Conservation (phyloP, 2,113 vertebrate genomes). For the Falcunculus frontatus region DNA sequence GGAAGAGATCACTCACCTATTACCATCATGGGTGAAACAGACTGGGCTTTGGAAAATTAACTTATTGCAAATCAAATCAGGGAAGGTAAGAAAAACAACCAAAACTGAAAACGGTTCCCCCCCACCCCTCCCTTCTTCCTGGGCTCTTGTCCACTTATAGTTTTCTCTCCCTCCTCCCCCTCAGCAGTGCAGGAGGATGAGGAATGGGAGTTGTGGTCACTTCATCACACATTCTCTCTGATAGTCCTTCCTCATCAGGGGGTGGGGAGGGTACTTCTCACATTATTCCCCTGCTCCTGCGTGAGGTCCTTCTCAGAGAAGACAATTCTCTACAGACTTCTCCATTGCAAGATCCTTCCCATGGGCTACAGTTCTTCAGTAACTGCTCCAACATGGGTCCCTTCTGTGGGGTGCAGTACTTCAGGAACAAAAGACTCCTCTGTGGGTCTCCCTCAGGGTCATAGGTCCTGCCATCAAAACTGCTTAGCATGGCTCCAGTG, state of each 20-base stretch:
- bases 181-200: rapidly evolving
- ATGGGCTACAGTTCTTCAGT: not conserved
- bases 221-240: not conserved
- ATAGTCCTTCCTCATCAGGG: not conserved
- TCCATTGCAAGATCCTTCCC: not conserved
- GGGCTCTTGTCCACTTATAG: rapidly evolving
- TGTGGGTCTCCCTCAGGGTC: not conserved
- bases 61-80: not conserved
- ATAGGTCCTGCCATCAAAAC: not conserved
- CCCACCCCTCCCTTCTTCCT: rapidly evolving
- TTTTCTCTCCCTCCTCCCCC: not conserved
- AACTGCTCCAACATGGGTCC: not conserved
- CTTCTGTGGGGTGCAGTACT: not conserved
- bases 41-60: not conserved
- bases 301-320: rapidly evolving
- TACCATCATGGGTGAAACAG: not conserved
- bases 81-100: not conserved
- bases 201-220: not conserved
- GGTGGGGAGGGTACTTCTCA: rapidly evolving
- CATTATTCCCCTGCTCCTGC: not conserved
- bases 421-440: not conserved
- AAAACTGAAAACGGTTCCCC: not conserved
- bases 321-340: no score
- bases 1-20: not conserved
- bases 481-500: not conserved